Evolutionary conservation across 30 jellyfish, hydroid and myxozoan species (phyloP).

Genomic region (Clytia hemisphaerica): DNA sequence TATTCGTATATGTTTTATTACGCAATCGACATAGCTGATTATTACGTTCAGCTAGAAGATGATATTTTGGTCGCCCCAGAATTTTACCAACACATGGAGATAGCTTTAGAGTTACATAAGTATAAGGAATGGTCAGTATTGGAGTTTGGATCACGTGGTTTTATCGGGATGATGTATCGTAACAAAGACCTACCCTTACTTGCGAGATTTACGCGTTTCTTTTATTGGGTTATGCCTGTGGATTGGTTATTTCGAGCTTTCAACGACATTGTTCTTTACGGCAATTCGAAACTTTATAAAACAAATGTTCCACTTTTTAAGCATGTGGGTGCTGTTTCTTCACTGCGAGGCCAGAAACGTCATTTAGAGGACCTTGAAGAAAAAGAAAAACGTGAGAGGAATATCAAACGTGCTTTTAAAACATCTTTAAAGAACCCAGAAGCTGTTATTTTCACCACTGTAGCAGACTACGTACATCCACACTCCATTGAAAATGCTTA

Average conservation of each 20-base stretch:
- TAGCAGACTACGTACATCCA: conserved; percentile 43
- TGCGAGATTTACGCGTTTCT: conserved; percentile 60
- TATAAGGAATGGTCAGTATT: conserved; percentile 83
- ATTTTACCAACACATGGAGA: too few species aligned
- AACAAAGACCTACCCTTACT: conserved; percentile 43
- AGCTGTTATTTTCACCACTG: conserved; percentile 50
- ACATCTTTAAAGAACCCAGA: too few species aligned
- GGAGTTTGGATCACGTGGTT: conserved; percentile 95
- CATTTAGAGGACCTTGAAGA: conserved; percentile 47
- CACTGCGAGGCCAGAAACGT: conserved; percentile 62
- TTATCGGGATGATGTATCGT: conserved; percentile 90
- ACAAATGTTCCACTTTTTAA: conserved; percentile 53
- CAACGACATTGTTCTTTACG: conserved; percentile 78
- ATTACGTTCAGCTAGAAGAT: conserved; percentile 88
- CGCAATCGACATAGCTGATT: conserved; percentile 56
- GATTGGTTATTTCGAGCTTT: conserved; percentile 91
- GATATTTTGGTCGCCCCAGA: conserved; percentile 66
- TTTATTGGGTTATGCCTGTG: conserved; percentile 91
- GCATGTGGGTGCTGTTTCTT: conserved; percentile 63
- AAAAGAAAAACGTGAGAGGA: too few species aligned
- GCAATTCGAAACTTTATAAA: conserved; percentile 47
- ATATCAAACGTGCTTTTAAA: too few species aligned
- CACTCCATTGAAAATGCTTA: conserved; percentile 49
- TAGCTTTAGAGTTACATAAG: too few species aligned
- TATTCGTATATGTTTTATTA: conserved; percentile 66